Conservation (phyloP, 2,888 invertebrate genomes). For the Sphaerophoria taeniata region DNA sequence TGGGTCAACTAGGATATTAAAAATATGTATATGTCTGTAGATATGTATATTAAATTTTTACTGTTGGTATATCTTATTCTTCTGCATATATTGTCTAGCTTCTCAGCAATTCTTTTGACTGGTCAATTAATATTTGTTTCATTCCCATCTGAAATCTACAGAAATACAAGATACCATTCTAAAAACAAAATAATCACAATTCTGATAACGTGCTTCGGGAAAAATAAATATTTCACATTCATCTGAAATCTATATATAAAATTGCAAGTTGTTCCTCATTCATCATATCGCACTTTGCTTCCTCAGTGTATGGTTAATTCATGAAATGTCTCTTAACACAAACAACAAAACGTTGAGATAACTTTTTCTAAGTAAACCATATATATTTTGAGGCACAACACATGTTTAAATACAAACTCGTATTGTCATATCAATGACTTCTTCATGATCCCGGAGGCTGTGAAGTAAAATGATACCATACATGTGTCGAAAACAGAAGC, state of each 20-base stretch:
- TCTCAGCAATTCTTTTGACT: too few species aligned
- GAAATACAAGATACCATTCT: constrained; percentile 1
- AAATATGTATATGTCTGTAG: too few species aligned
- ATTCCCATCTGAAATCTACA: too few species aligned
- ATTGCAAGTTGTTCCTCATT: not conserved
- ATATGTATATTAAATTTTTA: too few species aligned
- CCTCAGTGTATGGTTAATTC: constrained; percentile 14
- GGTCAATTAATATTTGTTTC: too few species aligned
- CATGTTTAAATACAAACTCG: constrained; percentile 20
- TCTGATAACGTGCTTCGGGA: not conserved
- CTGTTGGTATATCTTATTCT: too few species aligned
- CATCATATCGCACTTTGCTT: not conserved
- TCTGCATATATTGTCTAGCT: too few species aligned
- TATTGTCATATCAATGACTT: constrained; percentile 11
- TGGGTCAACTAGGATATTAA: too few species aligned
- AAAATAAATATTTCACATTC: constrained; percentile 48
- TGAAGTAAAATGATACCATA: constrained; percentile 41
- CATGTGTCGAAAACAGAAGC: not conserved
- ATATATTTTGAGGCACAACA: not conserved
- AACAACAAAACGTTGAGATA: constrained; percentile 30
- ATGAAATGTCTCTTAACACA: constrained; percentile 37
- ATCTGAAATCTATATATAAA: constrained; percentile 49
- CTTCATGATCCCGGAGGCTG: constrained; percentile 29
- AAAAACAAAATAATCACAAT: too few species aligned
- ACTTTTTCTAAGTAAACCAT: not conserved